phyloP scores from a whole-genome alignment of 2,888 invertebrate genomes.

The Yponomeuta sedellus region DNA sequence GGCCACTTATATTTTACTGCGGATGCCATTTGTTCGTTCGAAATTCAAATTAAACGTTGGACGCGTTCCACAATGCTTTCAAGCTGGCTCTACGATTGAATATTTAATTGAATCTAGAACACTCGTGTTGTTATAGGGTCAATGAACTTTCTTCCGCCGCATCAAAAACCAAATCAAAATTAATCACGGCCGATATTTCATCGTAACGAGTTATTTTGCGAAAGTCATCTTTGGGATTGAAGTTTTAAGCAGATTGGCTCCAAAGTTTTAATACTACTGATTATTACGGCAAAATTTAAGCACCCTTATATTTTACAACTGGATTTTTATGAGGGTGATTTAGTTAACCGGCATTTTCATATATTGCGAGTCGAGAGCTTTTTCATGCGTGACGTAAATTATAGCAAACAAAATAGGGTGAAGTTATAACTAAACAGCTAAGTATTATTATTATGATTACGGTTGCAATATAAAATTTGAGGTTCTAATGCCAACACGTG shows the following conservation, averaged over 20 bases:
- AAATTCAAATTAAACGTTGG: slow-evolving; percentile 47
- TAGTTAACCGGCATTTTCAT: background rate
- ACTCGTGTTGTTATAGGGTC: slow-evolving; percentile 35
- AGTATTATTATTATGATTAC: slow-evolving; percentile 12
- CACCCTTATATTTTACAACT: background rate
- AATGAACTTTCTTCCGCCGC: slow-evolving; percentile 13
- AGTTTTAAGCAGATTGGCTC: background rate
- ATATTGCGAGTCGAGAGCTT: slow-evolving; percentile 18
- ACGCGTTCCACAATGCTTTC: slow-evolving; percentile 32
- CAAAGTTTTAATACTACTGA: background rate
- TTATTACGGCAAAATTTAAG: background rate
- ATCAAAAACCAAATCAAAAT: background rate
- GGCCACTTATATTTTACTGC: slow-evolving; percentile 12
- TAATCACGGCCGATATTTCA: background rate
- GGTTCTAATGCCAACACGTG: slow-evolving; percentile 37
- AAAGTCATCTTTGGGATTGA: background rate
- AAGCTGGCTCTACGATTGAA: slow-evolving; percentile 43
- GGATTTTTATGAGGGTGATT: background rate
- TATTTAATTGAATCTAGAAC: slow-evolving; percentile 64
- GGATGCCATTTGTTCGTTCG: slow-evolving; percentile 26
- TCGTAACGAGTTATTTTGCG: background rate
- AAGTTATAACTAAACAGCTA: slow-evolving; percentile 16
- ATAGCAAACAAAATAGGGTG: slow-evolving; percentile 3
- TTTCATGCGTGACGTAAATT: slow-evolving; percentile 17
- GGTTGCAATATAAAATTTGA: slow-evolving; percentile 37